These are phyloP conservation scores for Myzus persicae DNA, from an alignment of 1,140 invertebrate species.

Conservation along the genomic window DNA sequence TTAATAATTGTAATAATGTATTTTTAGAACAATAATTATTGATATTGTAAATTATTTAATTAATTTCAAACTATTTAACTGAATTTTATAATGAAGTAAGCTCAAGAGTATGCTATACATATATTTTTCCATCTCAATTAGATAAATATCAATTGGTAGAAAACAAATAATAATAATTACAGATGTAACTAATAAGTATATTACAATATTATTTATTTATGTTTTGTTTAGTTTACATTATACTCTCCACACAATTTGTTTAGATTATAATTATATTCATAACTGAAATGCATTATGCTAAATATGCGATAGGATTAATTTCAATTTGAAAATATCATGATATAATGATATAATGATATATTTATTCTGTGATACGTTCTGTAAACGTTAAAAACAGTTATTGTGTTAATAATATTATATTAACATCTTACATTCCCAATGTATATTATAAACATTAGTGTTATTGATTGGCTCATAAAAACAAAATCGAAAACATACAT, in stretches of 20 bases:
- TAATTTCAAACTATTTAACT: background rate
- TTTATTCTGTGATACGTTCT: conserved; percentile 26
- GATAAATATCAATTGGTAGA: conserved; percentile 20
- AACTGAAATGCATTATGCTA: background rate
- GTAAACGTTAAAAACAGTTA: conserved; percentile 12
- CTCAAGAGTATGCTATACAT: conserved; percentile 33
- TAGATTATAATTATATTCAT: background rate
- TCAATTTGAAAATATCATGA: background rate
- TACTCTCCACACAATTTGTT: background rate
- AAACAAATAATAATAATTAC: background rate
- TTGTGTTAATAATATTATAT: background rate
- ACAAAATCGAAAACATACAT: background rate
- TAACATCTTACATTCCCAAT: conserved; percentile 24
- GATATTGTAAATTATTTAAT: background rate
- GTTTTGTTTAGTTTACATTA: background rate
- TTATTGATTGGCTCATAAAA: background rate
- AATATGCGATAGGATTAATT: background rate
- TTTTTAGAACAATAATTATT: background rate
- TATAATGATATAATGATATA: background rate
- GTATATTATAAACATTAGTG: background rate
- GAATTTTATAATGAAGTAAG: conserved; percentile 20
- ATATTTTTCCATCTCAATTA: conserved; percentile 10
- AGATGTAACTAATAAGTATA: background rate
- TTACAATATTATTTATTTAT: background rate
- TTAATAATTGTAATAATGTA: background rate